A percentile compares a stretch with the other conserved stretches of the same genome.
These are phyloP conservation scores for Eupelmus urozonus DNA, from an alignment of 2,888 invertebrate species.

Conservation along the genomic window DNA sequence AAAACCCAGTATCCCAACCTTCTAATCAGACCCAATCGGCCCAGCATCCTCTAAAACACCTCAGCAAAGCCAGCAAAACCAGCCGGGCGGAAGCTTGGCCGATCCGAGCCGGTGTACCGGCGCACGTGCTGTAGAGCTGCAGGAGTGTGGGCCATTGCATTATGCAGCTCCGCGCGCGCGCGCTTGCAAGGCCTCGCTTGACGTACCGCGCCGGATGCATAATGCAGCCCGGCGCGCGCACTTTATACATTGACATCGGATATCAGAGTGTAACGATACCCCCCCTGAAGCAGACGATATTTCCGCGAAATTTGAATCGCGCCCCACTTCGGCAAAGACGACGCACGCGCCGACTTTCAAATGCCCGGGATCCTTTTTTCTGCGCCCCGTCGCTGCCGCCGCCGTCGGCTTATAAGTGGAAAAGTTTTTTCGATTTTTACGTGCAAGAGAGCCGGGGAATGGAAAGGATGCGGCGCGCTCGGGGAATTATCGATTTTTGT, in stretches of 20 bases:
- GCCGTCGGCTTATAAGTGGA: constrained; percentile 45
- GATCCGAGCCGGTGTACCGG: no score
- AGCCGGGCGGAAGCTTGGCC: no score
- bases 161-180: constrained; percentile 42
- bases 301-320: constrained; percentile 53
- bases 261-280: constrained; percentile 51
- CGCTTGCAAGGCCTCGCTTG: constrained; percentile 3
- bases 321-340: constrained; percentile 17
- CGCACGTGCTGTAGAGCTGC: no score
- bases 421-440: constrained; percentile 54
- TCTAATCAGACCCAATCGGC: no score
- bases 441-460: constrained; percentile 22
- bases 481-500: constrained; percentile 44
- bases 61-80: no score
- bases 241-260: constrained; percentile 53
- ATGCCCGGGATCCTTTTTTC: constrained; percentile 16
- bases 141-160: no score
- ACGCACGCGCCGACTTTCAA: constrained; percentile 44
- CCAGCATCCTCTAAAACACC: no score
- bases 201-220: constrained; percentile 42
- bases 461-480: constrained; percentile 21
- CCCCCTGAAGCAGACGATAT: constrained; percentile 16
- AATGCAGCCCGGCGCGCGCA: constrained; percentile 51
- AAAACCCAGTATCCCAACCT: no score
- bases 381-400: background rate